Evolutionary conservation across 2,888 invertebrate genomes (phyloP).

Genomic region (Peribatodes rhomboidaria): DNA sequence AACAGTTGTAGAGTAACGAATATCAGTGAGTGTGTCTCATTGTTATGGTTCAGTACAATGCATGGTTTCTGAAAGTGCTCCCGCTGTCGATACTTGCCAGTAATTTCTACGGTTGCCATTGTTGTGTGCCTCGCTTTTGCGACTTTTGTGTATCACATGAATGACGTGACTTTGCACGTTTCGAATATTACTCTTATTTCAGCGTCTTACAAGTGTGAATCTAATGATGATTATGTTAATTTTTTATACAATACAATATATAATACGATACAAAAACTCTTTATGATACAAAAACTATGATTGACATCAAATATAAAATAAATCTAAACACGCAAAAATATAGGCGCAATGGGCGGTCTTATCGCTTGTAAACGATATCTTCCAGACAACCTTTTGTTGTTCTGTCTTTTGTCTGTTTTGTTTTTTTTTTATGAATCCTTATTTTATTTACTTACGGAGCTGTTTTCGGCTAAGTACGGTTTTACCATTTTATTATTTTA

Average conservation of each 20-base stretch:
- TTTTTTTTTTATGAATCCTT: slow-evolving; percentile 17
- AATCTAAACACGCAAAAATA: too few relatives aligned
- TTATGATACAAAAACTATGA: too few relatives aligned
- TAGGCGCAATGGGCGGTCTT: too few relatives aligned
- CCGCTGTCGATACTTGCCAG: slow-evolving; percentile 64
- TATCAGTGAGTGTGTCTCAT: slow-evolving; percentile 54
- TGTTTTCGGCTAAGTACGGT: background rate
- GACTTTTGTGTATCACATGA: slow-evolving; percentile 64
- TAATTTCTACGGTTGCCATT: slow-evolving; percentile 68
- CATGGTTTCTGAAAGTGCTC: slow-evolving; percentile 65
- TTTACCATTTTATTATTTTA: background rate
- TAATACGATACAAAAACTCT: too few relatives aligned
- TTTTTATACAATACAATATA: too few relatives aligned
- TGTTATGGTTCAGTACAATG: slow-evolving; percentile 60
- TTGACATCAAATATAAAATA: too few relatives aligned
- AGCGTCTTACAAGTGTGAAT: slow-evolving; percentile 26
- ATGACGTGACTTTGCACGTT: slow-evolving; percentile 59
- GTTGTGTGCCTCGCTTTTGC: slow-evolving; percentile 61
- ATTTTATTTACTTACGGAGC: slow-evolving; percentile 5
- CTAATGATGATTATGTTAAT: slow-evolving; percentile 30
- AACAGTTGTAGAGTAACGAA: slow-evolving; percentile 38
- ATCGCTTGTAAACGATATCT: too few relatives aligned
- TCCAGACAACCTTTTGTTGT: too few relatives aligned
- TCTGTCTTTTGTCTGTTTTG: too few relatives aligned
- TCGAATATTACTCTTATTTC: slow-evolving; percentile 49